A percentile compares a stretch with the other conserved stretches of the same genome.
Evolutionary conservation across 2,888 invertebrate species (phyloP).

Genomic region (Fragum sueziense): DNA sequence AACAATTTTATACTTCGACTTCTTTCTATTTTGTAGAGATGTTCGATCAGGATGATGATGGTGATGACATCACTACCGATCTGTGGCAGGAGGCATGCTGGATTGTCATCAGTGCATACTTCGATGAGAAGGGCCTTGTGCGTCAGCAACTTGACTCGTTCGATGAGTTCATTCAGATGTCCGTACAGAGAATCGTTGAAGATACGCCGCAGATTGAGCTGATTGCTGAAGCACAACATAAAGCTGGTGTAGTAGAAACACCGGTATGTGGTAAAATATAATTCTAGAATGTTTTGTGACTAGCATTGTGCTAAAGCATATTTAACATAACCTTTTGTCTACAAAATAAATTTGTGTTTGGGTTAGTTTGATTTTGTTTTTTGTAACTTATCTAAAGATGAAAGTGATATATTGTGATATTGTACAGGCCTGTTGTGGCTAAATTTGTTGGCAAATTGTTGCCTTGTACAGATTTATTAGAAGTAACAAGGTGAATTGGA

Average conservation of each 20-base stretch:
- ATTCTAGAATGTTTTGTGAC: no score
- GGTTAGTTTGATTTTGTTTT: no score
- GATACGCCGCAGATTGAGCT: constrained; percentile 99
- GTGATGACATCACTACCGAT: constrained; percentile 97
- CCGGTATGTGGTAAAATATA: no score
- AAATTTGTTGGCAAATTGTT: no score
- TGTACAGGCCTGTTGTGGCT: no score
- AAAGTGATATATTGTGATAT: no score
- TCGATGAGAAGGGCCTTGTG: constrained; percentile 99
- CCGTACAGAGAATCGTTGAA: constrained; percentile 99
- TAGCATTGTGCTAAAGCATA: no score
- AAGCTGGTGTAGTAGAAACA: constrained; percentile 90
- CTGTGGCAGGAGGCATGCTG: constrained; percentile 99
- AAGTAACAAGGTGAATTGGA: no score
- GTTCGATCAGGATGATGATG: constrained; percentile 78
- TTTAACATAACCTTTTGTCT: no score
- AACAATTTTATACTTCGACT: background rate
- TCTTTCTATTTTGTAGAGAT: constrained; percentile 50
- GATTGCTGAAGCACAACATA: constrained; percentile 98
- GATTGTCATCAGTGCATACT: constrained; percentile 99
- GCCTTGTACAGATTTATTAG: no score
- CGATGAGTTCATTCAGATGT: constrained; percentile 99
- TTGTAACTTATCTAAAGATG: no score
- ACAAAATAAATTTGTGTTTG: no score
- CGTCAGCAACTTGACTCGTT: constrained; percentile 99